Percentiles rank a stretch among this genome's conserved stretches.
phyloP scores from a whole-genome alignment of 2,797 vertebrate genomes.

The Arvicola amphibius region DNA sequence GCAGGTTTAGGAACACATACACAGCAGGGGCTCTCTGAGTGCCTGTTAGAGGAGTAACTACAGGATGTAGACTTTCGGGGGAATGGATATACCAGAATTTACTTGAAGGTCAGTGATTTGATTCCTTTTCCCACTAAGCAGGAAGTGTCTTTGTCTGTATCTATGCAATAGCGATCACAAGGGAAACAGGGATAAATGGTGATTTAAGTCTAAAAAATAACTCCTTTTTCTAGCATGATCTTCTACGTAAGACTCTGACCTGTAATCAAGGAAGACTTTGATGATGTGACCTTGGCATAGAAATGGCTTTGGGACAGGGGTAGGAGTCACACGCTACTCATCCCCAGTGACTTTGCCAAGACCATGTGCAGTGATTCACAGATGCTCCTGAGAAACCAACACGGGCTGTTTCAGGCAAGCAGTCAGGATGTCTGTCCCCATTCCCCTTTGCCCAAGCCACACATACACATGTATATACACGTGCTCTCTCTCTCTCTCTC shows the following conservation, averaged over 20 bases:
- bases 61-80: neutral
- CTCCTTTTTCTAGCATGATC: conserved; percentile 56
- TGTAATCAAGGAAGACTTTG: conserved; percentile 74
- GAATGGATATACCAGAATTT: rapidly evolving
- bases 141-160: neutral
- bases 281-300: conserved; percentile 74
- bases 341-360: neutral
- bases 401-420: neutral
- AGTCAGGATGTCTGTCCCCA: neutral
- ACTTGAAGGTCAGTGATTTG: conserved; percentile 25
- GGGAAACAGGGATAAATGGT: neutral
- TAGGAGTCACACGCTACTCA: neutral
- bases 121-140: neutral
- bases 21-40: neutral
- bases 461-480: too few relatives aligned
- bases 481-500: too few relatives aligned
- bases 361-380: neutral
- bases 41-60: neutral
- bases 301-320: conserved; percentile 42
- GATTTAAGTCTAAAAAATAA: conserved; percentile 41
- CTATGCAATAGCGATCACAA: rapidly evolving
- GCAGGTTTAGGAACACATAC: too few relatives aligned
- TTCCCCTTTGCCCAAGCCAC: neutral
- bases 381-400: rapidly evolving
- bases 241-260: conserved; percentile 37